phyloP scores from a whole-genome alignment of 2,113 vertebrate species.

The Maccullochella peelii region DNA sequence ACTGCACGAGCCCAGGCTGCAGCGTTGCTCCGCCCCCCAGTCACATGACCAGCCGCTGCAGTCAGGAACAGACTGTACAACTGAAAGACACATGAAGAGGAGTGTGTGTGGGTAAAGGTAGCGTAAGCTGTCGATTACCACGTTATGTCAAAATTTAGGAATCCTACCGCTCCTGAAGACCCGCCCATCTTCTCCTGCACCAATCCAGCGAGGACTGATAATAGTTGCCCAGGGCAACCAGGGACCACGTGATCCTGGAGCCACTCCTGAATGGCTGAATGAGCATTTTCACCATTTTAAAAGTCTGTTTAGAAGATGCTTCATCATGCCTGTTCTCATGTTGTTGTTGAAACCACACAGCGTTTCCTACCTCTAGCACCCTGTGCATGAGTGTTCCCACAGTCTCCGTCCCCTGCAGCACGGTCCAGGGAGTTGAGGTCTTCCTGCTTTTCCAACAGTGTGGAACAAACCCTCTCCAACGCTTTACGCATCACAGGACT shows the following conservation, averaged over 20 bases:
- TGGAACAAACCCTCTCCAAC: slow-evolving; percentile 84
- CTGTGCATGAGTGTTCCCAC: slow-evolving; percentile 91
- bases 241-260: slow-evolving; percentile 78
- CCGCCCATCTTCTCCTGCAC: slow-evolving; percentile 95
- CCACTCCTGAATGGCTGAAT: slow-evolving; percentile 90
- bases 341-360: fast-evolving
- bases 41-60: slow-evolving; percentile 87
- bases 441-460: slow-evolving; percentile 85
- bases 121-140: not conserved
- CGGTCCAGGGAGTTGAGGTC: slow-evolving; percentile 92
- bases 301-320: not conserved
- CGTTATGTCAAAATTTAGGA: not conserved
- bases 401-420: slow-evolving; percentile 92
- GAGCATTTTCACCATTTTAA: not conserved
- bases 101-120: not conserved
- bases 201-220: slow-evolving; percentile 85
- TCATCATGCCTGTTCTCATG: not conserved
- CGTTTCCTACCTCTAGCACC: slow-evolving; percentile 87
- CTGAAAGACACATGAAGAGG: slow-evolving; percentile 61
- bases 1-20: slow-evolving; percentile 88
- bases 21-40: slow-evolving; percentile 50
- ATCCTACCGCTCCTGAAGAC: slow-evolving; percentile 92
- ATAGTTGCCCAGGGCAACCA: slow-evolving; percentile 80
- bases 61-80: slow-evolving; percentile 95
- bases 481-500: slow-evolving; percentile 53